Base-by-base conservation (phyloP, 2,113 vertebrate genomes). In the Tonatia bakeri region DNA sequence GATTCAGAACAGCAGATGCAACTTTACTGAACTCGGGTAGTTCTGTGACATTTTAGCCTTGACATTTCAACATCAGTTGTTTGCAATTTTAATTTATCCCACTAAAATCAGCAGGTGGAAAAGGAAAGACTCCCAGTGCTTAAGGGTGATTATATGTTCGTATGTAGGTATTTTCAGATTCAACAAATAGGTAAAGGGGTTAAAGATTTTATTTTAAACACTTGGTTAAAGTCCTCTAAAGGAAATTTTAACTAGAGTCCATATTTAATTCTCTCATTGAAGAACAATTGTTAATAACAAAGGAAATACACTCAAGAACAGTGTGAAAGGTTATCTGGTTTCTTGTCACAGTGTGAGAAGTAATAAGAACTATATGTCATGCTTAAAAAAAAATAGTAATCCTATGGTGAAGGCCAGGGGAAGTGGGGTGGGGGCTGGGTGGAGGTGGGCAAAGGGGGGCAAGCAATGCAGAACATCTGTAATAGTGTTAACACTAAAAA, bases 31-130 rank as follows among this genome's bases (percentile, higher is more conserved):
- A 95, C 45, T 76, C 92, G 61, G 61, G n/a, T 22, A 65, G 70
- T 69, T 97, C 80, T 72, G 64, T 97, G 97, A 96, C 96, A 96
- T 96, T 95, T 94, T 69, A 97, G 90, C 47, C 24, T 90, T 96
- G 88, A 91, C 96, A 96, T 97, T 97, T 97, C 72, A 95, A 59
- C 26, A 69, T 89, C 36, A 13, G 5, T 75, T 79, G 47, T 75
- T 95, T 92, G 69, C 36, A 75, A 61, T 87, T 91, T 95, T 96
- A 50, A 93, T 93, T 95, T 79, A 70, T 89, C 36, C 59, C 22
- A 50, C 81, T 90, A 90, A 97, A 95, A 69, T 95, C 90, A 83
- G 94, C 36, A 88, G 83, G 50, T 87, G 85, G 79, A 94, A 93
- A 95, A 73, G 85, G 70, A 87, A 92, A 89, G 75, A 88, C 67